phyloP scores from a whole-genome alignment of 2,113 vertebrate species.

The Syngnathus typhle region DNA sequence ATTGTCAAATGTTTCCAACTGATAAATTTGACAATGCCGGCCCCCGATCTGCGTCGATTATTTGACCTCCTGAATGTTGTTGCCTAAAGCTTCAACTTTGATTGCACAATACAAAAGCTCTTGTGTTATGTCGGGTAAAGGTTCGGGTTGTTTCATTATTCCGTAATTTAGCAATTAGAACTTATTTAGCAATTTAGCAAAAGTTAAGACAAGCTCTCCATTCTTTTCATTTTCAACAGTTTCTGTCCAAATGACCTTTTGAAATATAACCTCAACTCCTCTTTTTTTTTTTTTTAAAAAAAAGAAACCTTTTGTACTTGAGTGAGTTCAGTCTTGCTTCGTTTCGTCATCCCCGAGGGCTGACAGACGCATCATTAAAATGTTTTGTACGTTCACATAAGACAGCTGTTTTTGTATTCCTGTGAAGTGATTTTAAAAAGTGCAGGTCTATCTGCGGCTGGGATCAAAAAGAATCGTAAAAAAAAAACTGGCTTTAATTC shows the following conservation, averaged over 20 bases:
- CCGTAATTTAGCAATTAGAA: too few species aligned
- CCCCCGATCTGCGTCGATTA: too few species aligned
- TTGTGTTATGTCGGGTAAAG: too few species aligned
- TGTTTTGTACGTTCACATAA: slow-evolving; percentile 7
- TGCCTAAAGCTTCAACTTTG: too few species aligned
- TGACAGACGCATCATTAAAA: slow-evolving; percentile 25
- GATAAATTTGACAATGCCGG: too few species aligned
- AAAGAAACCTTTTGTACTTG: not conserved
- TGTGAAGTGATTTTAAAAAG: slow-evolving; percentile 26
- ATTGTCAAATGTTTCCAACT: not conserved
- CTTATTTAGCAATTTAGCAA: not conserved
- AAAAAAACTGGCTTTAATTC: slow-evolving; percentile 20
- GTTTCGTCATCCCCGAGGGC: slow-evolving; percentile 1
- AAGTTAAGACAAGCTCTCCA: not conserved
- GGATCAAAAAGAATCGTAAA: slow-evolving; percentile 50
- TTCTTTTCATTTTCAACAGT: not conserved
- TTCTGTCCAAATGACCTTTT: slow-evolving; percentile 2
- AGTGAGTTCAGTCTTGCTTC: slow-evolving; percentile 3
- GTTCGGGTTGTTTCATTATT: too few species aligned
- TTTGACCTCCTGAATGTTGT: too few species aligned
- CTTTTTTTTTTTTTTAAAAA: too few species aligned
- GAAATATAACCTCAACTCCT: not conserved
- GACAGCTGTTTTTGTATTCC: slow-evolving; percentile 23
- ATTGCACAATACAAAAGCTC: too few species aligned
- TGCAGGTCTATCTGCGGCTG: not conserved